phyloP scores from a whole-genome alignment of 2,797 vertebrate species.

The Anguilla anguilla region DNA sequence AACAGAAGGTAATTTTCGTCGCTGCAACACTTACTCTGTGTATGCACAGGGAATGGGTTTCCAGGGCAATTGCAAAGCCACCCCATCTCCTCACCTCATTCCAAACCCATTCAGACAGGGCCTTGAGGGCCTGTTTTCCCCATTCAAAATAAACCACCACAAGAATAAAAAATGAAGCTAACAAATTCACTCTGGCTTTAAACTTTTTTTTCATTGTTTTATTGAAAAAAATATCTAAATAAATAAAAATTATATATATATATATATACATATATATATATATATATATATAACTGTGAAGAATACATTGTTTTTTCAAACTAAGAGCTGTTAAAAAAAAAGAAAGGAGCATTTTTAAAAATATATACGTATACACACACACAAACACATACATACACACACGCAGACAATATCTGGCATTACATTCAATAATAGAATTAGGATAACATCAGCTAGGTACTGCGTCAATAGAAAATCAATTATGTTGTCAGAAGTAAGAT shows the following conservation, averaged over 20 bases:
- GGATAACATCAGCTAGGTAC: constrained; percentile 51
- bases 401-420: constrained; percentile 38
- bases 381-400: neutral
- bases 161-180: neutral
- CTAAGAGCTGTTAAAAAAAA: no score
- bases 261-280: no score
- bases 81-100: constrained; percentile 51
- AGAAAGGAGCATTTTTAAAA: no score
- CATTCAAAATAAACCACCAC: constrained; percentile 52
- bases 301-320: no score
- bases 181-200: neutral
- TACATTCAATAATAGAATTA: constrained; percentile 48
- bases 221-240: neutral
- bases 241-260: neutral
- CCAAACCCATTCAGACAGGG: constrained; percentile 48
- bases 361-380: no score
- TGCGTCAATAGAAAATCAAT: constrained; percentile 58
- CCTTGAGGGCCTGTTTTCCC: constrained; percentile 17
- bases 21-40: constrained; percentile 41
- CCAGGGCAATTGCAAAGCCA: constrained; percentile 38
- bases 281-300: no score
- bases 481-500: constrained; percentile 45
- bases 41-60: constrained; percentile 47
- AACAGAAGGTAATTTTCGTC: constrained; percentile 61
- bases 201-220: neutral